Conservation (phyloP, 2,888 invertebrate genomes). For the Tineola bisselliella region DNA sequence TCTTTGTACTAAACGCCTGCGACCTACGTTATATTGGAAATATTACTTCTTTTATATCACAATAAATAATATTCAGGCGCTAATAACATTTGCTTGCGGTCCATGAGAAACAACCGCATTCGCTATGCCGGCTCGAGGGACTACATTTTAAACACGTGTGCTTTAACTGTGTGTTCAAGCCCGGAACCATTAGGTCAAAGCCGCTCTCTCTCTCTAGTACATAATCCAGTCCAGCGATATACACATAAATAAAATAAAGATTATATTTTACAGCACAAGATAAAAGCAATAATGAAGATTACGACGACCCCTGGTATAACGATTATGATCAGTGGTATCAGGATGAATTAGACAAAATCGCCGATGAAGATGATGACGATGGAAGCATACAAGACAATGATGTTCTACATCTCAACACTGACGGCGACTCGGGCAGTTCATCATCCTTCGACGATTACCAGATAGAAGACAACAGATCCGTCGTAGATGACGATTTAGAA, state of each 20-base stretch:
- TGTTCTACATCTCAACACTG: conserved; percentile 13
- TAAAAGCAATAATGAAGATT: neutral
- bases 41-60: too few species aligned
- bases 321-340: conserved; percentile 21
- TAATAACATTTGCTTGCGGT: too few species aligned
- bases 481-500: conserved; percentile 14
- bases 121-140: too few species aligned
- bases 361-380: neutral
- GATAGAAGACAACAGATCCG: conserved; percentile 41
- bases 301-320: neutral
- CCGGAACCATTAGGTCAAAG: too few species aligned
- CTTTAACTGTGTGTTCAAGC: too few species aligned
- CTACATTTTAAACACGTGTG: too few species aligned
- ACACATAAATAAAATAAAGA: neutral
- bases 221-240: too few species aligned
- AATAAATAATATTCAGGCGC: too few species aligned
- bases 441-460: conserved; percentile 30
- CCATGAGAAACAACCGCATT: too few species aligned
- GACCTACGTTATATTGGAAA: too few species aligned
- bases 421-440: conserved; percentile 17
- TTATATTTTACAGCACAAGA: neutral
- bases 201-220: too few species aligned
- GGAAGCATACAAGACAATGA: conserved; percentile 14
- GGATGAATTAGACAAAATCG: conserved; percentile 18
- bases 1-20: too few species aligned